phyloP scores from a whole-genome alignment of 2,113 vertebrate species.

The Boulengeromyrus knoepffleri region DNA sequence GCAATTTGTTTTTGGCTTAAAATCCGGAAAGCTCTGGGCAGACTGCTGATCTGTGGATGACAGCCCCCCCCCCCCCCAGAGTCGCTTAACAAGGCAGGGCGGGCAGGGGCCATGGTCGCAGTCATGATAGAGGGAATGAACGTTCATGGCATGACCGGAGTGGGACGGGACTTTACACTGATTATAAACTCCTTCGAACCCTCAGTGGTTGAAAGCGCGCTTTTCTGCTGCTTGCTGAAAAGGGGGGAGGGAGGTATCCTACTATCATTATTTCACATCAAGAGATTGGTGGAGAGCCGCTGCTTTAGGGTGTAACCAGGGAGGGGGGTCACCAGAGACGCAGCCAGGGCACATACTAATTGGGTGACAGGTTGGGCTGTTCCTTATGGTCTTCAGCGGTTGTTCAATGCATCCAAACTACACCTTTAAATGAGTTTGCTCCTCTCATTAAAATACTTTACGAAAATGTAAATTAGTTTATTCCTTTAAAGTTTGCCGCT shows the following conservation, averaged over 20 bases:
- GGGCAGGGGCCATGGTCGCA: neutral
- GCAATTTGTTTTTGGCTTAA: neutral
- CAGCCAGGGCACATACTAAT: neutral
- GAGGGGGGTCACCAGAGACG: neutral
- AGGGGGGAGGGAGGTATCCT: neutral
- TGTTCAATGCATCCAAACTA: neutral
- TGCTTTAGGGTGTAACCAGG: constrained; percentile 9
- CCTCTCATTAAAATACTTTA: neutral
- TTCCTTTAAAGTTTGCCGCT: neutral
- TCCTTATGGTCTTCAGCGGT: neutral
- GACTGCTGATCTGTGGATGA: neutral
- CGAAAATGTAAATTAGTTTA: neutral
- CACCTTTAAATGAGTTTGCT: neutral
- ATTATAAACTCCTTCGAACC: neutral
- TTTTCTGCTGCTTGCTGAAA: constrained; percentile 14
- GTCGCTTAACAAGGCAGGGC: neutral
- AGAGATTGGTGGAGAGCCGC: constrained; percentile 19
- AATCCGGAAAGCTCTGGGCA: neutral
- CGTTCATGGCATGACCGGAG: neutral
- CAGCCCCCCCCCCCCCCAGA: neutral
- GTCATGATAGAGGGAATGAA: neutral
- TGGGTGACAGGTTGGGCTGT: neutral
- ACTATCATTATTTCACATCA: constrained; percentile 19
- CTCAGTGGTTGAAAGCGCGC: neutral
- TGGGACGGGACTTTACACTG: neutral